Conservation (phyloP, 2,797 vertebrate genomes). For the Enteromius radiatus region DNA sequence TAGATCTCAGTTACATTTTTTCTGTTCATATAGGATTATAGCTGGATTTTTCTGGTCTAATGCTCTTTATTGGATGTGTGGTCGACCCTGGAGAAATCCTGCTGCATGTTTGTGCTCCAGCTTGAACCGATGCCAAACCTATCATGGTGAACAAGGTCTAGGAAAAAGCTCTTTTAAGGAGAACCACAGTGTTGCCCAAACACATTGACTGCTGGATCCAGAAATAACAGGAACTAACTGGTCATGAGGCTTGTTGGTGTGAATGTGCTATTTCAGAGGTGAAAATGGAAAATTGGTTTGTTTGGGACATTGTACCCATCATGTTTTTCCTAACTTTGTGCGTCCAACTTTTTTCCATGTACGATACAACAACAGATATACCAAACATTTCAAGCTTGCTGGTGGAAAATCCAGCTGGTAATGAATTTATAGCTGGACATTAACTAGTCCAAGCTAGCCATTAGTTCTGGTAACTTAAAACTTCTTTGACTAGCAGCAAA, state of each 20-base stretch:
- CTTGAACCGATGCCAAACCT: constrained; percentile 26
- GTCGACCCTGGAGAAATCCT: constrained; percentile 12
- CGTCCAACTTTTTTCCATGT: background rate
- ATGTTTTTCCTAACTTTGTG: constrained; percentile 6
- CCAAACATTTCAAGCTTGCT: background rate
- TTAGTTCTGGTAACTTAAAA: background rate
- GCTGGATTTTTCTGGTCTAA: background rate
- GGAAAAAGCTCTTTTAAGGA: constrained; percentile 31
- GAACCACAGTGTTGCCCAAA: background rate
- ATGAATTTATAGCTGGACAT: background rate
- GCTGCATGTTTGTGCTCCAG: constrained; percentile 29
- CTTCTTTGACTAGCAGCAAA: background rate
- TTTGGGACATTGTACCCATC: background rate
- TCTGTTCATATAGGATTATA: background rate
- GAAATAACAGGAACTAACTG: constrained; percentile 30
- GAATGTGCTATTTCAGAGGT: constrained; percentile 6
- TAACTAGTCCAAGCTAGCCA: background rate
- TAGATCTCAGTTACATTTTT: background rate
- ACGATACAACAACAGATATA: background rate
- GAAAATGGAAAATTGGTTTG: constrained; percentile 1
- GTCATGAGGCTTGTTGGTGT: constrained; percentile 12
- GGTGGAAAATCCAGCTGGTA: background rate
- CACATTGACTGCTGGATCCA: constrained; percentile 9
- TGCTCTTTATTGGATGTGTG: background rate
- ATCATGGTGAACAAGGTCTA: constrained; percentile 6